Evolutionary conservation across 2,888 invertebrate genomes (phyloP), one percentile per base, ranked within the genome.

Genomic region (Electrophaes corylata): DNA sequence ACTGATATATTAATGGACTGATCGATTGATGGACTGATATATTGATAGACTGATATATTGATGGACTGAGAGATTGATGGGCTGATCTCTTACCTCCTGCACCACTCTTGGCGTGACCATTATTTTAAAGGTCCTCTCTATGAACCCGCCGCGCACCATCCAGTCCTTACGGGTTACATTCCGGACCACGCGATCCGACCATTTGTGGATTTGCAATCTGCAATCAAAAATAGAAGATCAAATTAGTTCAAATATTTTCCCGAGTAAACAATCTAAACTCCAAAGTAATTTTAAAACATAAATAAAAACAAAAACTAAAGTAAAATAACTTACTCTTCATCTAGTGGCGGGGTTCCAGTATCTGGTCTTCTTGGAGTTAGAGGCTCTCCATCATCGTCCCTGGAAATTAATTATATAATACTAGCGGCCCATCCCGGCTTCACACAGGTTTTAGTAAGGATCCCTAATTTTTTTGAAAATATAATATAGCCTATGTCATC

Each of bases 61-160:
- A 26, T 2, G 8, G 26, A 6, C 26, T 26, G 26, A 26, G 5
- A 1, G 26, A 6, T 2, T 6, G 5, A 8, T 8, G n/a, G 33
- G 5, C 33, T 10, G 16, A 35, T 58, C 1, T 6, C 6, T 26
- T 16, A 96, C 98, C 93, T 99, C 99, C 66, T 93, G 93, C 4
- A 95, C 95, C 0, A 99, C 99, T 50, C 95, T 93, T 0, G 98
- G 98, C 0, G 99, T 99, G 20, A 99, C 97, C 76, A 98, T 94
- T 94, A 98, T 95, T 73, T 96, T 95, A 70, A 98, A 94, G 2
- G 93, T 94, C 68, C 96, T 94, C 44, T 93, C 92, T n/a, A 96
- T 94, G 61, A 93, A 92, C 0, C 97, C 97, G 0, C 95, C 95
- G 10, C 95, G 92, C 0, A 97, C 95, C 83, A 95, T 94, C 98